These are phyloP conservation scores for Wiebesia pumilae DNA, from an alignment of 1,140 invertebrate species.

Conservation along the genomic window DNA sequence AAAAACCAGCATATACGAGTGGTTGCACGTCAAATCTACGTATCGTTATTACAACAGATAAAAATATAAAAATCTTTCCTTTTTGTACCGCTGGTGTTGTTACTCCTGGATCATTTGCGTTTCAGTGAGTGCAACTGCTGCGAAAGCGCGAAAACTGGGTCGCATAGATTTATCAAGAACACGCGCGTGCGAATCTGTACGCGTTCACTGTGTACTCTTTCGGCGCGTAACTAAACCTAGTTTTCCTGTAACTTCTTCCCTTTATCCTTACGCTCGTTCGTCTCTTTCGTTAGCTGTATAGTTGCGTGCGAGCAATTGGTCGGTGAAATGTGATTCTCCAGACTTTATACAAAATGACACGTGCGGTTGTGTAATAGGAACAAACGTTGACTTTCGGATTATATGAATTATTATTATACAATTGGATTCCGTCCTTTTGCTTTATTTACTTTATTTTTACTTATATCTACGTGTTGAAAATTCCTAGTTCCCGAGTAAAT, in stretches of 20 bases:
- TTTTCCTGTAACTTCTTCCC: neutral
- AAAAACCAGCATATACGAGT: neutral
- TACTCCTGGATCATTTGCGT: conserved; percentile 25
- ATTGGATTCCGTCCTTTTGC: neutral
- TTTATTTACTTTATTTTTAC: neutral
- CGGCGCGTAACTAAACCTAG: neutral
- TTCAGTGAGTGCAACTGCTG: conserved; percentile 28
- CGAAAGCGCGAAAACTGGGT: conserved; percentile 43
- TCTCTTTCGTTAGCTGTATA: neutral
- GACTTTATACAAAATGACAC: neutral
- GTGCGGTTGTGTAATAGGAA: neutral
- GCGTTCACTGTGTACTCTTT: neutral
- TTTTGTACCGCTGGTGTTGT: neutral
- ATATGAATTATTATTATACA: neutral
- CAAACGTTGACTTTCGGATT: neutral
- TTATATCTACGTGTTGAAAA: neutral
- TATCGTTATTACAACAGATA: neutral
- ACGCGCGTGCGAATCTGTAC: conserved; percentile 7
- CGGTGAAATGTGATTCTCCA: neutral
- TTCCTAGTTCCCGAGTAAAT: neutral
- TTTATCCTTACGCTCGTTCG: neutral
- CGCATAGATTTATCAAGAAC: conserved; percentile 5
- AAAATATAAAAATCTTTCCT: conserved; percentile 36
- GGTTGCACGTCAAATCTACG: neutral
- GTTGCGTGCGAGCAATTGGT: too few relatives aligned